A percentile compares a stretch with the other conserved stretches of the same genome.
phyloP scores from a whole-genome alignment of 2,113 vertebrate genomes.

The Mirounga angustirostris region DNA sequence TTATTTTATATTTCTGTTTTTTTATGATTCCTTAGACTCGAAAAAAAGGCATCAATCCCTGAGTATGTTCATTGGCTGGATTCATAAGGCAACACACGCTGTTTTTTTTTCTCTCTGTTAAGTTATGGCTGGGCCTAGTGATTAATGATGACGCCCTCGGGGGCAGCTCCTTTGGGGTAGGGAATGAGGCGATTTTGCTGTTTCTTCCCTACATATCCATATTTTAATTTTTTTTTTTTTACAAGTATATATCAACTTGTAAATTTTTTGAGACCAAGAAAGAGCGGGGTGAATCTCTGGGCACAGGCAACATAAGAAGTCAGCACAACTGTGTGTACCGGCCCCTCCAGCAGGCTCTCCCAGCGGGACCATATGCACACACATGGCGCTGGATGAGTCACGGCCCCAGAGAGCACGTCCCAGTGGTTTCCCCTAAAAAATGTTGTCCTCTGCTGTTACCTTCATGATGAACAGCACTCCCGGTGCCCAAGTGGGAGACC shows the following conservation, averaged over 20 bases:
- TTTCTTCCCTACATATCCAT: accelerated
- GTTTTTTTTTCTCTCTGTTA: accelerated
- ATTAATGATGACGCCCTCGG: accelerated
- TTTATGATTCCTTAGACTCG: neutral
- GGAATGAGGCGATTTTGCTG: neutral
- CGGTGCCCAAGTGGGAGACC: neutral
- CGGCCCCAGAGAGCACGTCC: neutral
- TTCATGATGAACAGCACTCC: accelerated
- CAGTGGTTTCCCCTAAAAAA: accelerated
- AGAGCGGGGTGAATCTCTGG: neutral
- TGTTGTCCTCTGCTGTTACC: neutral
- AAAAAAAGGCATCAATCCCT: neutral
- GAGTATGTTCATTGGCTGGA: neutral
- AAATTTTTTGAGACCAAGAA: neutral
- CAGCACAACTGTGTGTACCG: accelerated
- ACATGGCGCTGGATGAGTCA: accelerated
- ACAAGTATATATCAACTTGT: neutral
- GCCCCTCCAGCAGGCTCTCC: accelerated
- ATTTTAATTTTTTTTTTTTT: neutral
- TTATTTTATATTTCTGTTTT: neutral
- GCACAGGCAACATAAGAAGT: accelerated
- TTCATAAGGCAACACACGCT: accelerated
- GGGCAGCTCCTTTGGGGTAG: neutral
- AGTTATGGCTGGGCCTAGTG: accelerated
- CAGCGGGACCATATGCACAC: accelerated